A percentile compares a stretch with the other conserved stretches of the same genome.
Evolutionary conservation across 2,888 invertebrate genomes (phyloP).

Genomic region (Drosophila infuscata): DNA sequence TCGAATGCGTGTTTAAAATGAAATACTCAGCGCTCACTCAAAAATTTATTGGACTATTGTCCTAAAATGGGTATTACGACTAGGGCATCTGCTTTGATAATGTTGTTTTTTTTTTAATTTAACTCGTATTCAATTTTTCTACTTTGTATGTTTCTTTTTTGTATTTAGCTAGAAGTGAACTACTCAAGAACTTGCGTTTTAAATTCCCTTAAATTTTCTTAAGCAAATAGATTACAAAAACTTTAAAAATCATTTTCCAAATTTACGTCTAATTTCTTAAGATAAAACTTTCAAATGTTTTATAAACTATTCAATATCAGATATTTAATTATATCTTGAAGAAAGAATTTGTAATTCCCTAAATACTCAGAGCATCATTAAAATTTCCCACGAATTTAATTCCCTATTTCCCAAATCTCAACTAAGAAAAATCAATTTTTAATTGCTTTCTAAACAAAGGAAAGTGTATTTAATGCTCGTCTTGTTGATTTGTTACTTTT

Average conservation of each 20-base stretch:
- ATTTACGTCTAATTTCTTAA: no score
- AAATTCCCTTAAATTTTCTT: neutral
- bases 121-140: neutral
- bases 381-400: no score
- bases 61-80: constrained; percentile 23
- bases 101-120: neutral
- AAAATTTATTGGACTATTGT: constrained; percentile 58
- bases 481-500: constrained; percentile 6
- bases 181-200: neutral
- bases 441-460: neutral
- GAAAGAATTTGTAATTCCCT: neutral
- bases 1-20: constrained; percentile 76
- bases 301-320: neutral
- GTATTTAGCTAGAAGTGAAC: neutral
- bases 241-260: neutral
- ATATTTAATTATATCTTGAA: neutral
- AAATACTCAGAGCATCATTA: no score
- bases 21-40: constrained; percentile 76
- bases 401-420: neutral
- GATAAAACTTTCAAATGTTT: neutral
- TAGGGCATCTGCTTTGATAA: constrained; percentile 6
- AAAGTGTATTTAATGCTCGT: constrained; percentile 54
- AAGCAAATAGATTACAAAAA: neutral
- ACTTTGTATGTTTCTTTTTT: neutral
- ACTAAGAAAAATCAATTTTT: neutral